Evolutionary conservation across 2,113 vertebrate genomes (phyloP), one percentile per base, ranked within the genome.

Genomic region (Scatophagus argus): DNA sequence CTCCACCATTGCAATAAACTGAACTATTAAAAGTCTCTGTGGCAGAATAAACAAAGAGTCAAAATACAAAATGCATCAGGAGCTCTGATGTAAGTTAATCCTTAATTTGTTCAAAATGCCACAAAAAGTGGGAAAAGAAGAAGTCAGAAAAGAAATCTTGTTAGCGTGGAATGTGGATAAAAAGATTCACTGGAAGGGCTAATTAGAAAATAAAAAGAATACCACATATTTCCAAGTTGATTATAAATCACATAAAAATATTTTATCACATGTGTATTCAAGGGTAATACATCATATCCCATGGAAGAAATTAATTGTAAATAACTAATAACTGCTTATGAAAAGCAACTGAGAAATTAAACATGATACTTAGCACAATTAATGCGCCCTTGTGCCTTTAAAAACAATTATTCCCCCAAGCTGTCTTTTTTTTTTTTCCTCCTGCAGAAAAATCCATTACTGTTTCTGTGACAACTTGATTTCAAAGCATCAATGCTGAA

Each of bases 391-490:
- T 3, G 21, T 79, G 67, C 58, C 16, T 80, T 74, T 71, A 64
- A 79, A 82, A 77, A 75, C 54, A 81, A 80, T 71, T 72, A 65
- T 74, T 81, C 77, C 54, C 75, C 25, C 3, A 65, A 29, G 36
- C 43, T 64, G 25, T 71, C 38, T 23, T 29, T 39, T 71, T 65
- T 70, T 69, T 51, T 74, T 49, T 39, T n/a, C 2, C 4, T 51
- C 3, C 7, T 52, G 51, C 49, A 64, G 61, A 47, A 49, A 82
- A 77, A 47, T 67, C 25, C 23, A 46, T 43, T 51, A 23, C 59
- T 34, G 80, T 93, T 90, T 90, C 88, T 84, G 82, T 90, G 84
- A 83, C 67, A 88, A 87, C 86, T 83, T 47, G 1, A 39, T 82
- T 83, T 80, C 54, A 82, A 83, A 87, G 88, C 74, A 54, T 73